These are phyloP conservation scores for Drosophila mojavensis DNA, from an alignment of 1,140 invertebrate genomes.

Conservation along the genomic window DNA sequence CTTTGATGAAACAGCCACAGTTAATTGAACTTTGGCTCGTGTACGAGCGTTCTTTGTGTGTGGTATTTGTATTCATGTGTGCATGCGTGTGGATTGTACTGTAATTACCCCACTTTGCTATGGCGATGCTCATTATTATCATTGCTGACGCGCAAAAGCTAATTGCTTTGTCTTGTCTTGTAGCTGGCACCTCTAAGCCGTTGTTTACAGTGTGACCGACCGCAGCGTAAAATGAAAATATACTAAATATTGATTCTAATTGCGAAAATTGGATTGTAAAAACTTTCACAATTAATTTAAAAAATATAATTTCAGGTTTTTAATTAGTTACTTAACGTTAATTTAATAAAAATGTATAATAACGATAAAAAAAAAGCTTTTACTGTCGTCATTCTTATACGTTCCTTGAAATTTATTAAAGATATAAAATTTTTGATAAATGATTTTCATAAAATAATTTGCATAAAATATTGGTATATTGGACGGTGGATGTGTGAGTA, in stretches of 20 bases:
- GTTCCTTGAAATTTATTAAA: not conserved
- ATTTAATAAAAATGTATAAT: no score
- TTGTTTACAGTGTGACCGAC: constrained; percentile 13
- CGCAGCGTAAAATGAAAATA: not conserved
- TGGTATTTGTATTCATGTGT: not conserved
- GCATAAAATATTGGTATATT: constrained; percentile 7
- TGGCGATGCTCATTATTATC: constrained; percentile 53
- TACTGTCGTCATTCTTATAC: not conserved
- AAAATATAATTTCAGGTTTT: no score
- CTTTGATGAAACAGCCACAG: not conserved
- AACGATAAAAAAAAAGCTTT: no score
- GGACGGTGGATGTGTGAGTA: constrained; percentile 36
- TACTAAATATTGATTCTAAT: not conserved
- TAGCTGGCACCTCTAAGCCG: not conserved
- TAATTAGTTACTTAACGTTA: no score
- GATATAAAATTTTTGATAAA: not conserved
- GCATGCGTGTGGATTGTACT: not conserved
- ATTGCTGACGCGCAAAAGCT: constrained; percentile 56
- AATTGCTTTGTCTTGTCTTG: not conserved
- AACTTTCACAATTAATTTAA: not conserved
- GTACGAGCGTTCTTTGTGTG: not conserved
- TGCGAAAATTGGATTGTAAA: not conserved
- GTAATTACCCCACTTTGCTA: constrained; percentile 58
- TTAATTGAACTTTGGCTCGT: not conserved
- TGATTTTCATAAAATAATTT: not conserved